phyloP scores from a whole-genome alignment of 2,888 invertebrate species.

The Pseudococcus jackbeardsleyi region DNA sequence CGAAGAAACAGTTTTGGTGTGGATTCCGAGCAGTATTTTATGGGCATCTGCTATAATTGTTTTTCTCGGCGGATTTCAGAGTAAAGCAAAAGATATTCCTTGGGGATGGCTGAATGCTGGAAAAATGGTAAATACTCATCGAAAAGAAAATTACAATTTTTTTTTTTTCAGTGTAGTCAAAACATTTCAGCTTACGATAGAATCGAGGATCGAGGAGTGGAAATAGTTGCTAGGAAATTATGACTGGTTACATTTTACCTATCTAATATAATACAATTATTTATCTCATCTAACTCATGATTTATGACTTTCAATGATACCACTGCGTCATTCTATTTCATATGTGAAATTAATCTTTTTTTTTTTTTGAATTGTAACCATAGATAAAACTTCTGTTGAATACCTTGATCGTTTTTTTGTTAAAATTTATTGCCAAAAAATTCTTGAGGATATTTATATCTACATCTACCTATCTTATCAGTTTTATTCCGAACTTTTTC shows the following conservation, averaged over 20 bases:
- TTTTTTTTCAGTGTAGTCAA: too few relatives aligned
- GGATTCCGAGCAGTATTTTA: slow-evolving; percentile 88
- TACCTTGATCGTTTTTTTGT: neutral
- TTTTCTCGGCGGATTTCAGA: slow-evolving; percentile 80
- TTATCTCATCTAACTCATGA: neutral
- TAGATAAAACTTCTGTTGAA: neutral
- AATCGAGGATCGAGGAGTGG: too few relatives aligned
- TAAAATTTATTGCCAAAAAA: neutral
- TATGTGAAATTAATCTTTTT: neutral
- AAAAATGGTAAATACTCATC: slow-evolving; percentile 74
- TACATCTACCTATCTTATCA: neutral
- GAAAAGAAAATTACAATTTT: too few relatives aligned
- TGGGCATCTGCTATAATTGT: slow-evolving; percentile 84
- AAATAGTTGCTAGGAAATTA: too few relatives aligned
- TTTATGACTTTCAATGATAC: neutral
- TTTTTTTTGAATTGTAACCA: neutral
- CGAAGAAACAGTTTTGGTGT: slow-evolving; percentile 89
- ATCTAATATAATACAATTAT: too few relatives aligned
- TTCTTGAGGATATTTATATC: neutral
- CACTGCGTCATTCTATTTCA: slow-evolving; percentile 3
- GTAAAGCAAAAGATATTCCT: slow-evolving; percentile 83
- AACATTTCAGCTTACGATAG: too few relatives aligned
- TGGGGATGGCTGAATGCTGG: slow-evolving; percentile 79
- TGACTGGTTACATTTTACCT: too few relatives aligned
- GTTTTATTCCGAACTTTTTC: neutral